Base-by-base conservation (phyloP, 2,888 invertebrate genomes). In the Brachypterus glaber region DNA sequence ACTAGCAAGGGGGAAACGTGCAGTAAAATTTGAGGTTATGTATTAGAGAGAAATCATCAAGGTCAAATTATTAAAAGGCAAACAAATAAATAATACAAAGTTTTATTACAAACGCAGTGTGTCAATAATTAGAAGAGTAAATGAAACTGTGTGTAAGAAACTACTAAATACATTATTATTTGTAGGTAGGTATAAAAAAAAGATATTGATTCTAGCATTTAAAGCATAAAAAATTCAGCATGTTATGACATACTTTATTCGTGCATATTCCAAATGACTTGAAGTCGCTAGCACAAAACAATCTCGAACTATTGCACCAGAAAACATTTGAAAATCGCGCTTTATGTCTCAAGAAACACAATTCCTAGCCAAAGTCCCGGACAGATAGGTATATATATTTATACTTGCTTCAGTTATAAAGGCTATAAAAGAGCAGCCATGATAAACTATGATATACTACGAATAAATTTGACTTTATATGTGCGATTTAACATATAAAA, bases 261-360 rank as follows among this genome's bases (percentile, higher is more conserved):
- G 47, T 45, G 49, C 50, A 47, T 52, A 52, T 51, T 49, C 55
- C 54, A 51, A 48, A 46, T 50, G 51, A 49, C 21, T 9, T 27
- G 8, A 35, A 44, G 47, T 44, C 46, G 48, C 47, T 44, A 49
- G 48, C 47, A 47, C 47, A 46, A 45, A 47, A 42, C 39, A 41
- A 39, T 48, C 48, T 44, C 41, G 41, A 41, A 18, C 21, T 35
- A 30, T 39, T 40, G 45, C 52, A 51, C 51, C 50, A 45, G 46
- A 45, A 40, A 52, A 54, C 55, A 57, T 54, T 56, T 47, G 46
- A 57, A 57, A 54, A 53, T 47, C 51, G 55, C 55, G 51, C 46
- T 45, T 24, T 24, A 21, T 8, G 24, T 4, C 2, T 4, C 3
- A 16, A 4, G n/a, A 33, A 15, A 24, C 13, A 33, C 21, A 24